These are phyloP conservation scores for Lepidonotus clava DNA, from an alignment of 2,888 invertebrate species.

Conservation along the genomic window DNA sequence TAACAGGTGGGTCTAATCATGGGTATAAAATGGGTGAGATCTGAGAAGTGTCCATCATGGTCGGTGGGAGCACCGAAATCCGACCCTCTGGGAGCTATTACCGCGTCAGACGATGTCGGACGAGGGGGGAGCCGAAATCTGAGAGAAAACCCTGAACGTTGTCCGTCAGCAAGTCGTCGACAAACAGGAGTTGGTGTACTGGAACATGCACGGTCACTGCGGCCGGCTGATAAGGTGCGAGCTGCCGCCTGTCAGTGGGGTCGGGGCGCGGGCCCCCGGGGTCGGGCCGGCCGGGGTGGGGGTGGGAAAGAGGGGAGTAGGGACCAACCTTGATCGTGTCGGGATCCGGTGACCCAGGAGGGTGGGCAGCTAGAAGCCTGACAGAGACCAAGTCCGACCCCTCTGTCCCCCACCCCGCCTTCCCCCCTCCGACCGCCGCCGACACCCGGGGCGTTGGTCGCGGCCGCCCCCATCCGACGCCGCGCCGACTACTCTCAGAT, in stretches of 20 bases:
- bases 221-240: conserved; percentile 13
- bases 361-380: too few species aligned
- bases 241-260: not conserved
- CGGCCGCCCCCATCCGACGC: conserved; percentile 25
- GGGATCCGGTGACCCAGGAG: conserved; percentile 5
- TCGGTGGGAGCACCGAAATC: too few species aligned
- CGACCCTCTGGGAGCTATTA: too few species aligned
- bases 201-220: not conserved
- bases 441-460: not conserved
- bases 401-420: not conserved
- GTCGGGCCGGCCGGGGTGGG: not conserved
- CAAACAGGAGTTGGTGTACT: not conserved
- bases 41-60: too few species aligned
- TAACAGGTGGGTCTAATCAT: too few species aligned
- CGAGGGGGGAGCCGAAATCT: too few species aligned
- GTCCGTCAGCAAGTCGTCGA: too few species aligned
- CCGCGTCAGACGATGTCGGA: too few species aligned
- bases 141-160: too few species aligned
- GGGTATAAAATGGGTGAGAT: too few species aligned
- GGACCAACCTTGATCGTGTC: not conserved
- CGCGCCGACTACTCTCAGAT: conserved; percentile 26
- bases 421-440: not conserved
- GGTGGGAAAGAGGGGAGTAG: not conserved
- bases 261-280: not conserved
- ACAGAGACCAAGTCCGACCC: too few species aligned